These are phyloP conservation scores for Melanotaenia trifasciata DNA, from an alignment of 2,797 vertebrate species.

Conservation along the genomic window DNA sequence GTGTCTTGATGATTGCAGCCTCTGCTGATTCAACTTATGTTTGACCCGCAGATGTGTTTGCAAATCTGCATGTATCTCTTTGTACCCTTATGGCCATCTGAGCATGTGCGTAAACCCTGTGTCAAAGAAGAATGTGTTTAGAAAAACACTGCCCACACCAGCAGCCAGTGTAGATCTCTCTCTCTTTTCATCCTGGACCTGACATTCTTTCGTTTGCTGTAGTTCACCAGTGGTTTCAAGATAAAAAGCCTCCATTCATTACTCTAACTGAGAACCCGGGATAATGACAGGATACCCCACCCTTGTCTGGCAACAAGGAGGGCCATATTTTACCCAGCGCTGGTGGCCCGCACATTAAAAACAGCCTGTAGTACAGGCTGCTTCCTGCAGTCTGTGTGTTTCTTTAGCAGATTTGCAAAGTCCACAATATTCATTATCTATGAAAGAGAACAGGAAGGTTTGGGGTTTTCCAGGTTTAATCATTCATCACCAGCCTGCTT, in stretches of 20 bases:
- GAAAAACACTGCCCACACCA: conserved; percentile 48
- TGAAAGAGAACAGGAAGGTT: conserved; percentile 20
- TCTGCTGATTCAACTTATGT: conserved; percentile 59
- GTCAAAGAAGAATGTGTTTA: conserved; percentile 50
- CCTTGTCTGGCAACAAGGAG: conserved; percentile 69
- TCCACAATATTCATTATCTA: conserved; percentile 16
- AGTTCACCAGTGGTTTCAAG: conserved; percentile 70
- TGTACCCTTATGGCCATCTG: conserved; percentile 11
- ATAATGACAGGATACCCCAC: conserved; percentile 77
- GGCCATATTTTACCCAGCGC: conserved; percentile 55
- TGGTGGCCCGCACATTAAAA: conserved; percentile 54
- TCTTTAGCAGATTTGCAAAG: conserved; percentile 25
- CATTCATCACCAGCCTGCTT: conserved; percentile 9
- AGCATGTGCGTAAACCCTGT: conserved; percentile 14
- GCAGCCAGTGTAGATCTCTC: conserved; percentile 38
- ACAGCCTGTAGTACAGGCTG: conserved; percentile 26
- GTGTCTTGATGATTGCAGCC: conserved; percentile 41
- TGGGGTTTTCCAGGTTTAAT: conserved; percentile 57
- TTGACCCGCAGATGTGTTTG: conserved; percentile 54
- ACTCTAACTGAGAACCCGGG: conserved; percentile 53
- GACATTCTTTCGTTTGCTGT: conserved; percentile 72
- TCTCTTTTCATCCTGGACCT: conserved; percentile 49
- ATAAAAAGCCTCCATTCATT: conserved; percentile 82
- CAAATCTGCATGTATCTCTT: conserved; percentile 14
- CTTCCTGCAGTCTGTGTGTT: conserved; percentile 28